These are phyloP conservation scores for Triplophysa yarkandensis DNA, from an alignment of 2,797 vertebrate genomes.

Conservation along the genomic window DNA sequence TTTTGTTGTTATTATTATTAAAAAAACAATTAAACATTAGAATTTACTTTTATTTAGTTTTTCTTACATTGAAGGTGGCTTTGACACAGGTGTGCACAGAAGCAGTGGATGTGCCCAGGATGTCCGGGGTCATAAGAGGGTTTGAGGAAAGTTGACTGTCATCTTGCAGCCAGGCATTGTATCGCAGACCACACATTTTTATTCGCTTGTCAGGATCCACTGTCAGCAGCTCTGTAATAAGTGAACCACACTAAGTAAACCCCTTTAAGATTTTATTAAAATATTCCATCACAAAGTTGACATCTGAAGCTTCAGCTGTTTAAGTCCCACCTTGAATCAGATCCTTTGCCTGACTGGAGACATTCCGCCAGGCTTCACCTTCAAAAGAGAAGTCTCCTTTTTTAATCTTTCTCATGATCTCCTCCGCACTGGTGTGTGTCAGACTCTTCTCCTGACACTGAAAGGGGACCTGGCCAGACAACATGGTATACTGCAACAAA, in stretches of 20 bases:
- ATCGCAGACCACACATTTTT: slow-evolving; percentile 94
- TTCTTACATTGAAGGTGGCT: slow-evolving; percentile 94
- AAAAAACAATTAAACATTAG: no score
- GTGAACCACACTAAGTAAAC: background rate
- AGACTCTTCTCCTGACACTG: slow-evolving; percentile 92
- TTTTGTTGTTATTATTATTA: no score
- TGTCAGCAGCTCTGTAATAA: slow-evolving; percentile 86
- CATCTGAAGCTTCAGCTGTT: background rate
- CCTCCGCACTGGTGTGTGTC: slow-evolving; percentile 89
- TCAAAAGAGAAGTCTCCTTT: slow-evolving; percentile 96
- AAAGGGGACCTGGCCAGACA: slow-evolving; percentile 97
- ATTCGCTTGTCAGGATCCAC: slow-evolving; percentile 98
- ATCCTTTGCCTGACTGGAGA: slow-evolving; percentile 95
- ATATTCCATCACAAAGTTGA: background rate
- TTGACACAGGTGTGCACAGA: slow-evolving; percentile 96
- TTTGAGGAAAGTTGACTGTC: slow-evolving; percentile 97
- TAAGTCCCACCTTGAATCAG: slow-evolving; percentile 91
- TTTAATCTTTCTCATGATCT: slow-evolving; percentile 99
- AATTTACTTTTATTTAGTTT: no score
- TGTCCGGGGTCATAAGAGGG: slow-evolving; percentile 96
- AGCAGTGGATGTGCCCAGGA: slow-evolving; percentile 90
- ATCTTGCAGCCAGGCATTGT: slow-evolving; percentile 97
- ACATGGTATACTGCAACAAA: slow-evolving; percentile 90
- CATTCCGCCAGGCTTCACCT: slow-evolving; percentile 95
- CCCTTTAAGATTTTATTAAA: background rate